Conservation (phyloP, 2,113 vertebrate genomes). For the Ellobius talpinus region DNA sequence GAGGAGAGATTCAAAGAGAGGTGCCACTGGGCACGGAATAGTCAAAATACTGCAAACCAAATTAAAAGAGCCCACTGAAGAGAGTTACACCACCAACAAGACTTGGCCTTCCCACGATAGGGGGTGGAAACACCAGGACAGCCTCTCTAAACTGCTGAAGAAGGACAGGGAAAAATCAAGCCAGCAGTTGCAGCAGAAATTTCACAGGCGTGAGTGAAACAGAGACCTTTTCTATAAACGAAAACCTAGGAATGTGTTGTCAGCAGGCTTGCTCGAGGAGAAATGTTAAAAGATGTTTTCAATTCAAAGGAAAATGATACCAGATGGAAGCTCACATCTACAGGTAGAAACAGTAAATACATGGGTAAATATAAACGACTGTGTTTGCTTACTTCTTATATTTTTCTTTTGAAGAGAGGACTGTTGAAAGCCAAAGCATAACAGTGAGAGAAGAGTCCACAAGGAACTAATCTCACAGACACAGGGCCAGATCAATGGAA, state of each 20-base stretch:
- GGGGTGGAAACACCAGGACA: background rate
- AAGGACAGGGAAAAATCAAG: background rate
- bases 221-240: background rate
- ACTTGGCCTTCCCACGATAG: background rate
- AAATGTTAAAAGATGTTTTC: constrained; percentile 48
- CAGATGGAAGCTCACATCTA: background rate
- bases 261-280: background rate
- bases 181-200: background rate
- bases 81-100: background rate
- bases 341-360: constrained; percentile 33
- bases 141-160: background rate
- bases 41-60: background rate
- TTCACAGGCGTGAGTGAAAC: background rate
- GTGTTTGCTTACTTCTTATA: background rate
- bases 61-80: background rate
- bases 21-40: background rate
- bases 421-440: background rate
- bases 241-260: constrained; percentile 10
- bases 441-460: background rate
- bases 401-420: background rate
- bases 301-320: constrained; percentile 57
- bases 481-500: background rate
- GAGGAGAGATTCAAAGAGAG: background rate
- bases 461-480: background rate
- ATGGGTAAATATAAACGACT: background rate